phyloP scores from a whole-genome alignment of 2,888 invertebrate species.

The Hanleya hanleyi region DNA sequence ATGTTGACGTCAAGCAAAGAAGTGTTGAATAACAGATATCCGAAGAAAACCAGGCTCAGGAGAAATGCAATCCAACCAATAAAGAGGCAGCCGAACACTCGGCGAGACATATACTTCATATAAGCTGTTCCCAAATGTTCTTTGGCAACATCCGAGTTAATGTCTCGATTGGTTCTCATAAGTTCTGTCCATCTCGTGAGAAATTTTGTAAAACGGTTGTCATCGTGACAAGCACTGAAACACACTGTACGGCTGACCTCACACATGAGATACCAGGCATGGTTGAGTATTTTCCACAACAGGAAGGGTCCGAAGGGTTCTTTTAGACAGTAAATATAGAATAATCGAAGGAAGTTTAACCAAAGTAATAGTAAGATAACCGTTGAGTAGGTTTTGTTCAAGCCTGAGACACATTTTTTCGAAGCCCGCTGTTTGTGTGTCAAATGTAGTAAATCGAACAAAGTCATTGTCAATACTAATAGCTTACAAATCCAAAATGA shows the following conservation, averaged over 20 bases:
- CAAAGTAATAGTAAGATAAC: background rate
- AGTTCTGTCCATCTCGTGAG: background rate
- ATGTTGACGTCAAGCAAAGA: background rate
- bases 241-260: background rate
- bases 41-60: background rate
- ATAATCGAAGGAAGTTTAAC: background rate
- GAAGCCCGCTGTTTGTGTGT: too few relatives aligned
- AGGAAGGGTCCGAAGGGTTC: background rate
- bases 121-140: background rate
- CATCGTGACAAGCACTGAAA: background rate
- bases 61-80: background rate
- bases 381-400: background rate
- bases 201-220: background rate
- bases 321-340: background rate
- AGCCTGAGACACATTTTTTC: too few relatives aligned
- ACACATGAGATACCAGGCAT: background rate
- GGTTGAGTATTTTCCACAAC: background rate
- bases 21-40: background rate
- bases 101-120: background rate
- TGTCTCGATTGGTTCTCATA: background rate
- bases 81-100: background rate
- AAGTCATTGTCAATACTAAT: too few relatives aligned
- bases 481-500: too few relatives aligned
- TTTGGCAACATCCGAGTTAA: background rate
- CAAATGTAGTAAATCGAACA: too few relatives aligned